Evolutionary conservation across 2,888 invertebrate species (phyloP).

Genomic region (Tinea trinotella): DNA sequence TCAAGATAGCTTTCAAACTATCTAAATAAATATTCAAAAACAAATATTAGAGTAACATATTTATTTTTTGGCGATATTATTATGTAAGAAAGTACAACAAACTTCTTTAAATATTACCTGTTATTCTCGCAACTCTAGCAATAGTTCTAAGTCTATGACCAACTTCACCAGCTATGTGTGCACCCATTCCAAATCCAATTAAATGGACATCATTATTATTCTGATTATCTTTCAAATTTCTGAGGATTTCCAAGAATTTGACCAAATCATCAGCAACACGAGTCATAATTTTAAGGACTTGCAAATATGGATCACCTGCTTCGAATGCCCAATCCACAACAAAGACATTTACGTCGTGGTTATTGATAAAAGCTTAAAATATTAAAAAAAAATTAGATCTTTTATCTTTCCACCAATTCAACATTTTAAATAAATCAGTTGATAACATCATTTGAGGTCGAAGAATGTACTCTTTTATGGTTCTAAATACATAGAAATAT

Average conservation of each 20-base stretch:
- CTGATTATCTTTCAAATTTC: not conserved
- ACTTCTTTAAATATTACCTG: no score
- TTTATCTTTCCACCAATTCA: no score
- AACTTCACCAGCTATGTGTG: slow-evolving; percentile 21
- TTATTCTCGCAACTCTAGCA: slow-evolving; percentile 21
- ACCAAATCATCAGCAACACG: not conserved
- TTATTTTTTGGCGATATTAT: no score
- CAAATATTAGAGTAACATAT: no score
- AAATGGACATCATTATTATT: slow-evolving; percentile 19
- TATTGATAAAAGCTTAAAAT: not conserved
- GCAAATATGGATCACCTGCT: not conserved
- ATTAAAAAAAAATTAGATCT: no score
- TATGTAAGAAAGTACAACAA: no score
- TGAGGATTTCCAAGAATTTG: not conserved
- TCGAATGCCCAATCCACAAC: slow-evolving; percentile 13
- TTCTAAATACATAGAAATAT: no score
- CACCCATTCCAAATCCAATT: slow-evolving; percentile 23
- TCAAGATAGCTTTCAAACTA: no score
- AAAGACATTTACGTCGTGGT: slow-evolving; percentile 4
- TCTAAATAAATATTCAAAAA: no score
- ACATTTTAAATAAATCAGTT: no score
- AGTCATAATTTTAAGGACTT: not conserved
- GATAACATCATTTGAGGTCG: no score
- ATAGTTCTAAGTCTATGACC: slow-evolving; percentile 3
- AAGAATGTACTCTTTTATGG: no score